Evolutionary conservation across 53 echinoderm and acorn worm species (phyloP), one percentile per base, ranked within the genome.

Genomic region (Stichopus horrens): DNA sequence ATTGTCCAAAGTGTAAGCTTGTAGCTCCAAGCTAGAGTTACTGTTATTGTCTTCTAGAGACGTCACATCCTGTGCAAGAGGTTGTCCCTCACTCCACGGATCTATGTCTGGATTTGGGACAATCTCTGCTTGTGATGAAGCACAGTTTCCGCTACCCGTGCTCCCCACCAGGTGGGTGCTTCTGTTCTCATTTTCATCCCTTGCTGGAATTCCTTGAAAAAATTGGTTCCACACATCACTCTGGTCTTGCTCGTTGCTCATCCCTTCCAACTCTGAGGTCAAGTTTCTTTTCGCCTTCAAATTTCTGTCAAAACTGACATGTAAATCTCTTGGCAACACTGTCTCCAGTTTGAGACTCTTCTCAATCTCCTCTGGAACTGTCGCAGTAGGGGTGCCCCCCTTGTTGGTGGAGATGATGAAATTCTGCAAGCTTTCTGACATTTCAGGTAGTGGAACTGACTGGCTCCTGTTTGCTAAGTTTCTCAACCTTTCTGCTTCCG

Each of bases 231-330:
- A 68, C 58, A 5, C 23, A 4, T 85, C 85, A 14, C 67, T 63
- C 51, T 85, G 85, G 66, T 85, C 85, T 37, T 66, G 65, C 8
- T 87, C 87, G 10, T 9, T 13, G 5, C 20, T 55, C 87, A 93
- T 93, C 83, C 87, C 90, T 73, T 91, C 89, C 54, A 93, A 58
- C 37, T 89, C 76, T 66, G 88, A 73, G 53, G 91, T 91, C 9
- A 93, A 86, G 77, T 93, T 93, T 19, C 93, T 82, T 73, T 91
- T 93, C 3, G 93, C 93, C 14, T 76, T 90, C 21, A 89, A 91
- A 11, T 87, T 74, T 4, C 21, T 54, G 60, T 86, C 37, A 5
- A 87, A 11, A 52, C 54, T 57, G 52, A 56, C 55, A 9, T 74
- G 74, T 19, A 74, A 5, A 13, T 54, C 87, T 21, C 87, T 55